Evolutionary conservation across 2,888 invertebrate species (phyloP).

Genomic region (Drosophila ochracea): DNA sequence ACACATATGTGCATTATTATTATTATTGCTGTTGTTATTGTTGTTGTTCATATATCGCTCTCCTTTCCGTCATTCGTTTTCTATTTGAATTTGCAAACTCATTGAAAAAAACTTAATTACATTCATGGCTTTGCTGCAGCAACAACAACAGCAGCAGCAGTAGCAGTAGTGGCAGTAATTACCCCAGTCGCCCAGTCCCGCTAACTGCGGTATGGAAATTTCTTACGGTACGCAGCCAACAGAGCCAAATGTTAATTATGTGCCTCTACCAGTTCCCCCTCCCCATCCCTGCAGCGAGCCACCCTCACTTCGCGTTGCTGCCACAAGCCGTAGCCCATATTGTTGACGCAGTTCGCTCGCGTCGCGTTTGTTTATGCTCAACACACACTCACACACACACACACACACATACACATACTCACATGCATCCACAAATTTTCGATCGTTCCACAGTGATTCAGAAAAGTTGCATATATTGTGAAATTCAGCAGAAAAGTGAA

Average conservation of each 20-base stretch:
- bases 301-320: constrained; percentile 38
- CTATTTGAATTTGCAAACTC: constrained; percentile 72
- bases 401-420: constrained; percentile 5
- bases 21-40: constrained; percentile 38
- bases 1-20: constrained; percentile 37
- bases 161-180: constrained; percentile 38
- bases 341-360: constrained; percentile 54
- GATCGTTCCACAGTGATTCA: constrained; percentile 43
- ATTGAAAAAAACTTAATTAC: constrained; percentile 57
- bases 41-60: constrained; percentile 62
- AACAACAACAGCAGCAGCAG: neutral
- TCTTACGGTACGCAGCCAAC: constrained; percentile 67
- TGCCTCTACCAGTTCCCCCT: constrained; percentile 37
- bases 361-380: constrained; percentile 50
- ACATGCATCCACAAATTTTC: constrained; percentile 27
- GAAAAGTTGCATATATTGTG: neutral
- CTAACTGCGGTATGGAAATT: constrained; percentile 47
- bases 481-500: neutral
- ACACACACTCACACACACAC: constrained; percentile 16
- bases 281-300: neutral
- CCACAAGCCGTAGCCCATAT: constrained; percentile 39
- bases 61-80: constrained; percentile 65
- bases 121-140: constrained; percentile 51
- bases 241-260: constrained; percentile 77
- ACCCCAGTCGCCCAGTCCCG: constrained; percentile 31